A percentile compares a stretch with the other conserved stretches of the same genome.
Evolutionary conservation across 2,113 vertebrate genomes (phyloP).

Genomic region (Chloroceryle aenea): DNA sequence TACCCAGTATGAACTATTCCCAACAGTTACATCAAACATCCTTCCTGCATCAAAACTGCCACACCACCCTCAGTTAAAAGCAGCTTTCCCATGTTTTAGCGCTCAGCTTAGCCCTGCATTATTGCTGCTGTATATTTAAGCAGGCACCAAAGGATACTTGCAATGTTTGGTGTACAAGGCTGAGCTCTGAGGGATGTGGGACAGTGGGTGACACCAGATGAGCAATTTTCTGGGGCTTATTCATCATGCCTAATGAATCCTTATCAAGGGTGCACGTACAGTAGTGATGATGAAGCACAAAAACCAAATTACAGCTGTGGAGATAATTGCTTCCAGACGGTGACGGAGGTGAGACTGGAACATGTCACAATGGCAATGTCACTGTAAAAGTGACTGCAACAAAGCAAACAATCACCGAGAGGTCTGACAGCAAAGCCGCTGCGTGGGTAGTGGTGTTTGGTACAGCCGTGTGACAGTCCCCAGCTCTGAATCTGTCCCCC

Average conservation of each 20-base stretch:
- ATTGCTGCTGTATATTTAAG: not conserved
- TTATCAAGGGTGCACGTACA: not conserved
- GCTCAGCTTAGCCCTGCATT: not conserved
- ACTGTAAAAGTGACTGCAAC: rapidly evolving
- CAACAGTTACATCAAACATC: not conserved
- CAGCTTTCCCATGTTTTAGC: not conserved
- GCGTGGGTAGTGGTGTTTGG: not conserved
- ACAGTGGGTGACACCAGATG: not conserved
- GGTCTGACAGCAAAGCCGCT: not conserved
- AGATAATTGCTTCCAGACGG: not conserved
- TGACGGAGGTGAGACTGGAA: rapidly evolving
- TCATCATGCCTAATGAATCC: not conserved
- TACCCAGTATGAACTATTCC: not conserved
- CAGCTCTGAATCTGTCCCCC: not conserved
- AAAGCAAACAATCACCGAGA: not conserved
- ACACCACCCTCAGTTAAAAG: not conserved
- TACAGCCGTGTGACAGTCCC: not conserved
- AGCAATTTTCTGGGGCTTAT: not conserved
- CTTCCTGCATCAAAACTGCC: not conserved
- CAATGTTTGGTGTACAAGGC: not conserved
- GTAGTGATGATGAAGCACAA: rapidly evolving
- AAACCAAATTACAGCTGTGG: not conserved
- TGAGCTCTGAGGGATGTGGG: not conserved
- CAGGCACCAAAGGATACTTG: rapidly evolving
- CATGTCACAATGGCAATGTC: not conserved